phyloP scores from a whole-genome alignment of 2,888 invertebrate species.

The Epinotia brunnichana region DNA sequence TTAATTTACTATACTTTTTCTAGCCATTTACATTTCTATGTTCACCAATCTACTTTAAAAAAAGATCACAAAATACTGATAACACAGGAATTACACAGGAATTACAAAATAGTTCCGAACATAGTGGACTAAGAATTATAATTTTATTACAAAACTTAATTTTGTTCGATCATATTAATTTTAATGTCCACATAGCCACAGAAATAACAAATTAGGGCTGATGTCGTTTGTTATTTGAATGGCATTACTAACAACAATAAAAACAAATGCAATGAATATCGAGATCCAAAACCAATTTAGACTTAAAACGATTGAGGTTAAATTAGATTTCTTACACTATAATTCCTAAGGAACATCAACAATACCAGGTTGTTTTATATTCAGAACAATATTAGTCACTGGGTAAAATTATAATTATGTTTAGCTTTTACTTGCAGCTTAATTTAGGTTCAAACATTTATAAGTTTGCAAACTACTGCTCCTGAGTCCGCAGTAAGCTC shows the following conservation, averaged over 20 bases:
- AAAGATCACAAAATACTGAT: constrained; percentile 33
- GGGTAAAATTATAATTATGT: neutral
- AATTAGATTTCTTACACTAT: constrained; percentile 15
- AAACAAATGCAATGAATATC: constrained; percentile 20
- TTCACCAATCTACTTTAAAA: constrained; percentile 1
- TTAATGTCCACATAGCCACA: constrained; percentile 16
- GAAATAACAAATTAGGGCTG: neutral
- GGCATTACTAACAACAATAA: constrained; percentile 5
- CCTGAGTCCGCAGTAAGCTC: no score
- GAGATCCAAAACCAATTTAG: constrained; percentile 32
- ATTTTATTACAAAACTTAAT: constrained; percentile 32
- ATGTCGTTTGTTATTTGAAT: neutral
- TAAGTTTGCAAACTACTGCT: no score
- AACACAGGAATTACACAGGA: neutral
- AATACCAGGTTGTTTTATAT: constrained; percentile 11
- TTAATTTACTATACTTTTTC: constrained; percentile 8
- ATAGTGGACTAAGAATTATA: constrained; percentile 31
- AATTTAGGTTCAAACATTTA: neutral
- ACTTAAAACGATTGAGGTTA: constrained; percentile 31
- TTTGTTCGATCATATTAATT: constrained; percentile 9
- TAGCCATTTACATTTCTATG: no score
- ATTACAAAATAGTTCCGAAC: constrained; percentile 12
- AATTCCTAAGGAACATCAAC: constrained; percentile 14
- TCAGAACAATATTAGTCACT: constrained; percentile 12
- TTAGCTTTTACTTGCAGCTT: neutral